Percentiles rank a stretch among this genome's conserved stretches.
Conservation (phyloP, 2,888 invertebrate species). For the Lithophane leautieri region DNA sequence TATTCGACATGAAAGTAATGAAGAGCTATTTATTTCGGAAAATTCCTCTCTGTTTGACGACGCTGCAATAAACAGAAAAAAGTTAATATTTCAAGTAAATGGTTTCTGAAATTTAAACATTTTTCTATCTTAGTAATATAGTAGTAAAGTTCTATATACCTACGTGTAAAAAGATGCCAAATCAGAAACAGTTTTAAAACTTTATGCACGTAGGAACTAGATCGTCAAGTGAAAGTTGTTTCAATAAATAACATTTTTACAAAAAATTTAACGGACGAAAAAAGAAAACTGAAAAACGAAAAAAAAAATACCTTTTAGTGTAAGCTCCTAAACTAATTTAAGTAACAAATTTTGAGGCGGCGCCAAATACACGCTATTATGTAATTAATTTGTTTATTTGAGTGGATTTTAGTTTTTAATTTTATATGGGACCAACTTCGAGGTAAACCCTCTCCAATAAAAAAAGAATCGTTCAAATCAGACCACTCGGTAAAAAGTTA, state of each 20-base stretch:
- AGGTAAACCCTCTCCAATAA: too few species aligned
- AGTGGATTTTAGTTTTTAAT: too few species aligned
- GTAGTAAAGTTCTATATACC: background rate
- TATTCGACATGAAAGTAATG: background rate
- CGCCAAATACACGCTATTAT: too few species aligned
- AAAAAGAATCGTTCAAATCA: too few species aligned
- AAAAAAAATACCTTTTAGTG: too few species aligned
- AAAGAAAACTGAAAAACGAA: too few species aligned
- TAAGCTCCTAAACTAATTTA: too few species aligned
- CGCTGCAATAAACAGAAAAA: conserved; percentile 1
- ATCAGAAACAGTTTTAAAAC: background rate
- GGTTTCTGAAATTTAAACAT: background rate
- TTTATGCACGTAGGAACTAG: background rate
- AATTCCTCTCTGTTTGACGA: conserved; percentile 1
- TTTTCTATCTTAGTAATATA: background rate
- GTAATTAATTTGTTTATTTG: too few species aligned
- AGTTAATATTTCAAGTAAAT: conserved; percentile 3
- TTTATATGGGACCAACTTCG: too few species aligned
- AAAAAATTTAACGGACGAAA: too few species aligned
- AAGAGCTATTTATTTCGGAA: conserved; percentile 17
- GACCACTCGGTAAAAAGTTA: too few species aligned
- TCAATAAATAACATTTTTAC: background rate
- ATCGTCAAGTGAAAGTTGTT: background rate
- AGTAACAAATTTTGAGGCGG: too few species aligned
- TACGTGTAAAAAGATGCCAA: background rate